phyloP scores from a whole-genome alignment of 2,888 invertebrate genomes.

The Lucinisca nassula region DNA sequence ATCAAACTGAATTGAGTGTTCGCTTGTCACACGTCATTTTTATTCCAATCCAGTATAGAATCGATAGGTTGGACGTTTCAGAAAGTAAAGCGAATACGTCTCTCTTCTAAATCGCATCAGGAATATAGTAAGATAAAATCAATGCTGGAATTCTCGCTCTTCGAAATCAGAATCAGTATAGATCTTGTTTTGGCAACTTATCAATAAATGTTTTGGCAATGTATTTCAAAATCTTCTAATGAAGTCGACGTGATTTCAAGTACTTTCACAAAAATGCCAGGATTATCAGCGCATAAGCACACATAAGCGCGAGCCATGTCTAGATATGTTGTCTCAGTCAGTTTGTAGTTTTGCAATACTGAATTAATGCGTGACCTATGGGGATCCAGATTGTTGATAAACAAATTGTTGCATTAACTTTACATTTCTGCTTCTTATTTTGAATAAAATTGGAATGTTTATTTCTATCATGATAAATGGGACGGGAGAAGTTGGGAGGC shows the following conservation, averaged over 20 bases:
- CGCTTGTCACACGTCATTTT: no score
- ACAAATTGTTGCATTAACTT: background rate
- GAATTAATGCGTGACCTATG: background rate
- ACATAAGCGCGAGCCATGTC: no score
- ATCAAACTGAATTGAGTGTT: no score
- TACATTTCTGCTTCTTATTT: background rate
- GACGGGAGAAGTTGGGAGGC: background rate
- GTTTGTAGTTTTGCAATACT: no score
- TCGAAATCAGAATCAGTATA: background rate
- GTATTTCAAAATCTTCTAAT: background rate
- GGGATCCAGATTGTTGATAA: background rate
- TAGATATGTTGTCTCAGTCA: no score
- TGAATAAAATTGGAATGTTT: background rate
- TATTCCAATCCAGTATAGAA: no score
- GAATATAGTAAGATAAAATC: slow-evolving; percentile 1
- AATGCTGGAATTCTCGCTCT: background rate
- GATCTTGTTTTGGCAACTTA: background rate
- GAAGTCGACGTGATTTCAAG: background rate
- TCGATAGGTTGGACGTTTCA: background rate
- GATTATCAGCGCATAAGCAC: background rate
- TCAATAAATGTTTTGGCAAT: slow-evolving; percentile 1
- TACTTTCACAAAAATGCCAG: background rate
- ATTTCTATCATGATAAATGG: background rate
- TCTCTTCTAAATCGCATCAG: background rate
- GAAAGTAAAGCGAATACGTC: background rate